Conservation (phyloP, 23 tunicate genomes). For the Clavelina lepadiformis region DNA sequence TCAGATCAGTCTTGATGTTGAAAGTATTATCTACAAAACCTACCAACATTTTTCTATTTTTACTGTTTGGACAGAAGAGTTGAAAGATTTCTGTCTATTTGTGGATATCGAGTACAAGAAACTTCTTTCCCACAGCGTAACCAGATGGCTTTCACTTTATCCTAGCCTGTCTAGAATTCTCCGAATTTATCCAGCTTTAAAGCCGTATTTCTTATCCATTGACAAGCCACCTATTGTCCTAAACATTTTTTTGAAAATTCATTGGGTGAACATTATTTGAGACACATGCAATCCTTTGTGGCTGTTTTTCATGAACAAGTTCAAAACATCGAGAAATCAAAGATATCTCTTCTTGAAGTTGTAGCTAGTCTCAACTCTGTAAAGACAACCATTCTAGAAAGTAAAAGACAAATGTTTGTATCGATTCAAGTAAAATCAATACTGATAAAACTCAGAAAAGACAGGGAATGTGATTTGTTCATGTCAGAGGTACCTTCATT, state of each 20-base stretch:
- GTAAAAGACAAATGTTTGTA: no score
- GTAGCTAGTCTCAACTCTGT: no score
- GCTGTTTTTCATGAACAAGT: slow-evolving; percentile 25
- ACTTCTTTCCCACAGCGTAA: slow-evolving; percentile 31
- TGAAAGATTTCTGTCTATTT: slow-evolving; percentile 8
- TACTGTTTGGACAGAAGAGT: no score
- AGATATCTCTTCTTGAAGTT: no score
- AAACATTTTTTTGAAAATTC: slow-evolving; percentile 8
- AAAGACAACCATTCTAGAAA: no score
- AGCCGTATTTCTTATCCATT: slow-evolving; percentile 23
- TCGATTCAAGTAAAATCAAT: no score
- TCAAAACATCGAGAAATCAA: no score
- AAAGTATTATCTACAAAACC: slow-evolving; percentile 21
- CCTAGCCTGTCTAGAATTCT: slow-evolving; percentile 20
- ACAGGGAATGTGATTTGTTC: no score
- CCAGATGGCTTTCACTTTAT: slow-evolving; percentile 42
- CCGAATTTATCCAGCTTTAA: slow-evolving; percentile 10
- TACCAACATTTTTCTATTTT: no score
- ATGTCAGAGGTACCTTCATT: no score
- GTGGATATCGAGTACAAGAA: slow-evolving; percentile 21
- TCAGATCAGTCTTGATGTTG: slow-evolving; percentile 17
- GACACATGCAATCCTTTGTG: slow-evolving; percentile 20
- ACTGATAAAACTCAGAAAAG: no score
- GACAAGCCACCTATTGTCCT: slow-evolving; percentile 19
- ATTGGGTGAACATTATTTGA: slow-evolving; percentile 16